Evolutionary conservation across 2,797 vertebrate genomes (phyloP).

Genomic region (Toxotes lorentzi): DNA sequence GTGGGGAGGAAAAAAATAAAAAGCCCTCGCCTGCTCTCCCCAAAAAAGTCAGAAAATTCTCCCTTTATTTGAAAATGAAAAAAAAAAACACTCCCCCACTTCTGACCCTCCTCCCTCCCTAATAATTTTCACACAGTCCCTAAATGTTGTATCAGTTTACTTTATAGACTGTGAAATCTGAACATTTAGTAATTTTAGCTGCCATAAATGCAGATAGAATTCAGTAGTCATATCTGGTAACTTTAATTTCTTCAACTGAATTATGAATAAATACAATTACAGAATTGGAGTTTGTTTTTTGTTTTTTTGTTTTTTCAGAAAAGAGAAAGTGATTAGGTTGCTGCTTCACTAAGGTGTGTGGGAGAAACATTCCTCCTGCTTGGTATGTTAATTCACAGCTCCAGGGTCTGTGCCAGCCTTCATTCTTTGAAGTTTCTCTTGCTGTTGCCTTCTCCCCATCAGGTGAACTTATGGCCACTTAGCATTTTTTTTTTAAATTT

Average conservation of each 20-base stretch:
- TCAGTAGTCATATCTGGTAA: neutral
- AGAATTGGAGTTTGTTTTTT: slow-evolving; percentile 31
- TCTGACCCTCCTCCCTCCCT: neutral
- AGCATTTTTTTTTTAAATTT: slow-evolving; percentile 69
- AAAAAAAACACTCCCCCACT: neutral
- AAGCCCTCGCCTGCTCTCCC: neutral
- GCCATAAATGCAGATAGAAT: slow-evolving; percentile 2
- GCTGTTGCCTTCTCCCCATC: slow-evolving; percentile 54
- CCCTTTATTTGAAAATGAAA: neutral
- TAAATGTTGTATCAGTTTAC: neutral
- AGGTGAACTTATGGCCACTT: slow-evolving; percentile 74
- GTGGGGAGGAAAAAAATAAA: neutral
- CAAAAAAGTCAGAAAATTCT: neutral
- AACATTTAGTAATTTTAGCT: neutral
- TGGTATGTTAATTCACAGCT: slow-evolving; percentile 84
- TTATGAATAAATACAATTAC: slow-evolving; percentile 22
- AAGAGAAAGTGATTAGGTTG: slow-evolving; percentile 62
- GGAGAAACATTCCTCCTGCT: slow-evolving; percentile 80
- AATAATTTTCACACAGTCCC: neutral
- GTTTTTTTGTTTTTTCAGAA: slow-evolving; percentile 3
- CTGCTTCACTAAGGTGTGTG: slow-evolving; percentile 69
- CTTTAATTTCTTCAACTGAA: slow-evolving; percentile 9
- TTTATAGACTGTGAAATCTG: slow-evolving; percentile 9
- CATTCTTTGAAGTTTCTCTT: slow-evolving; percentile 72
- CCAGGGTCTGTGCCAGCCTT: slow-evolving; percentile 73